phyloP scores from a whole-genome alignment of 2,888 invertebrate genomes.

The Phytoseiulus persimilis region DNA sequence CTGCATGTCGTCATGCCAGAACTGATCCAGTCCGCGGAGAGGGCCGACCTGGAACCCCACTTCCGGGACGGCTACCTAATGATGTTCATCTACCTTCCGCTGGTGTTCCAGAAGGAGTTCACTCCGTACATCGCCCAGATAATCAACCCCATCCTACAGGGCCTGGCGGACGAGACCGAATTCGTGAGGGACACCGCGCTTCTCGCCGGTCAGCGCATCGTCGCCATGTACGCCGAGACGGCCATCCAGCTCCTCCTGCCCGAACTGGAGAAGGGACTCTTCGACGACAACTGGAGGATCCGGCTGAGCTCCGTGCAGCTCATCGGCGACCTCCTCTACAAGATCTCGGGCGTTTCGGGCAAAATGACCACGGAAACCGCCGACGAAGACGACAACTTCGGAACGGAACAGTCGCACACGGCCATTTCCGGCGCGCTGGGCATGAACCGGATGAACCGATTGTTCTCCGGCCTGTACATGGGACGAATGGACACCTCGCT shows the following conservation, averaged over 20 bases:
- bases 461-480: conserved; percentile 90
- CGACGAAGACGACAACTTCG: conserved; percentile 97
- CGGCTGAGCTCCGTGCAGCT: conserved; percentile 83
- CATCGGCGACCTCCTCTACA: conserved; percentile 85
- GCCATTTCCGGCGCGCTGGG: conserved; percentile 83
- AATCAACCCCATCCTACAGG: conserved; percentile 84
- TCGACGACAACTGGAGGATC: conserved; percentile 98
- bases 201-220: conserved; percentile 90
- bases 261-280: conserved; percentile 82
- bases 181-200: conserved; percentile 95
- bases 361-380: conserved; percentile 99
- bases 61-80: conserved; percentile 99
- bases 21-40: conserved; percentile 84
- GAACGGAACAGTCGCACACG: conserved; percentile 83
- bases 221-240: conserved; percentile 88
- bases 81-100: conserved; percentile 99
- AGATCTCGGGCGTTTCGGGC: conserved; percentile 92
- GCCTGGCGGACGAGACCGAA: conserved; percentile 95
- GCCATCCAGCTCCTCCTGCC: conserved; percentile 85
- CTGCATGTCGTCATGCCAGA: conserved; percentile 94
- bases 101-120: conserved; percentile 89
- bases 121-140: conserved; percentile 91
- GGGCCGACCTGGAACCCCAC: conserved; percentile 85
- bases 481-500: conserved; percentile 91
- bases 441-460: conserved; percentile 77